phyloP scores from a whole-genome alignment of 2,797 vertebrate species.

The Aplochiton taeniatus region DNA sequence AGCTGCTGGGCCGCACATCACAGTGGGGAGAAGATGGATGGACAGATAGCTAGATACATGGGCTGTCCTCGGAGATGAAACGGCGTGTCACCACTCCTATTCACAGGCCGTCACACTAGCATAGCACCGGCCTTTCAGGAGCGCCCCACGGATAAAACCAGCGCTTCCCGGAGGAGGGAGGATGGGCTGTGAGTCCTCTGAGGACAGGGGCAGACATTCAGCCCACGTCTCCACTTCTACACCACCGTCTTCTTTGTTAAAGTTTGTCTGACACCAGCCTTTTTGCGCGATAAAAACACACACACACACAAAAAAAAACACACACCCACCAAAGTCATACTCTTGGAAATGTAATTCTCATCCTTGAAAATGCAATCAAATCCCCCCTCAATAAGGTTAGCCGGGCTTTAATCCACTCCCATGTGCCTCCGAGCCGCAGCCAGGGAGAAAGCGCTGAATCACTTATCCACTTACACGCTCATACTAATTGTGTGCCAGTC shows the following conservation, averaged over 20 bases:
- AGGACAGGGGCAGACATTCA: too few species aligned
- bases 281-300: too few species aligned
- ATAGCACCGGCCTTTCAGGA: too few species aligned
- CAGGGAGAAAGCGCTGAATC: constrained; percentile 36
- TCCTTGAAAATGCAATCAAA: constrained; percentile 65
- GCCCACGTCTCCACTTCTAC: constrained; percentile 14
- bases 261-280: constrained; percentile 27
- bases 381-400: constrained; percentile 51
- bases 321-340: constrained; percentile 29
- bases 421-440: constrained; percentile 35
- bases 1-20: constrained; percentile 51
- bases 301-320: constrained; percentile 18
- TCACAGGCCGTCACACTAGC: too few species aligned
- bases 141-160: too few species aligned
- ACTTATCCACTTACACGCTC: constrained; percentile 33
- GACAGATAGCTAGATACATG: constrained; percentile 1
- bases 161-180: too few species aligned
- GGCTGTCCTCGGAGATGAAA: too few species aligned
- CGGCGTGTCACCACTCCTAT: too few species aligned
- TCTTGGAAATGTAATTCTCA: constrained; percentile 55
- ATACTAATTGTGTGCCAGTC: constrained; percentile 49
- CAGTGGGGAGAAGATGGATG: constrained; percentile 34
- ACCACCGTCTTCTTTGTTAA: neutral
- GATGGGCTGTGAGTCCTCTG: too few species aligned
- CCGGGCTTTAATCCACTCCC: constrained; percentile 49